Percentiles rank a stretch among this genome's conserved stretches.
These are phyloP conservation scores for Drosophila parthenogenetica DNA, from an alignment of 2,888 invertebrate genomes.

Conservation along the genomic window DNA sequence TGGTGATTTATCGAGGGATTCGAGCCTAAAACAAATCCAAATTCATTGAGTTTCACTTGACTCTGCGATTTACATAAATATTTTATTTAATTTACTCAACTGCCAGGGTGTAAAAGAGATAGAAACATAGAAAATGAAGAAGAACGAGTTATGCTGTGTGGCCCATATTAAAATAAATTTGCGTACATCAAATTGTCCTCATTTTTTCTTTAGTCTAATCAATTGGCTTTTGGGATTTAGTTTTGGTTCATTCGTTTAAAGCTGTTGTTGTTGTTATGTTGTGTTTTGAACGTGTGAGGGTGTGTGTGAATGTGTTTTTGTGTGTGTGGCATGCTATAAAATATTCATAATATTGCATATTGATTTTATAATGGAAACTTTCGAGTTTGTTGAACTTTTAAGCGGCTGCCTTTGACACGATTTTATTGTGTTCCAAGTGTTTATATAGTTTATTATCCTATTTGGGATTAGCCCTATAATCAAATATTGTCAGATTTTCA, in stretches of 20 bases:
- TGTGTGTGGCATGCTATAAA: conserved; percentile 45
- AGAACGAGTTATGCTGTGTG: conserved; percentile 18
- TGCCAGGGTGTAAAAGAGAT: conserved; percentile 21
- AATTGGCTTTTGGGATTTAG: conserved; percentile 65
- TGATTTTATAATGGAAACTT: conserved; percentile 64
- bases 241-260: conserved; percentile 31
- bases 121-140: not conserved
- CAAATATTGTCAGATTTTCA: conserved; percentile 38
- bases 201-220: conserved; percentile 58
- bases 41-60: conserved; percentile 66
- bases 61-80: conserved; percentile 66
- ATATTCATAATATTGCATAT: conserved; percentile 70
- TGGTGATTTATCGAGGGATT: conserved; percentile 57
- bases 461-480: conserved; percentile 54
- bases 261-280: conserved; percentile 21
- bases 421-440: conserved; percentile 4
- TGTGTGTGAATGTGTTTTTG: not conserved
- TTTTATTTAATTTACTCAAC: conserved; percentile 67
- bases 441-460: conserved; percentile 28
- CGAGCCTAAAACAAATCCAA: conserved; percentile 44
- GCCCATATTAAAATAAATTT: conserved; percentile 53
- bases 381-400: conserved; percentile 61
- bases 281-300: too few species aligned
- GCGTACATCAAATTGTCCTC: conserved; percentile 48
- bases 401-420: conserved; percentile 33